phyloP scores from a whole-genome alignment of 2,797 vertebrate species.

The Onychomys arenicola region DNA sequence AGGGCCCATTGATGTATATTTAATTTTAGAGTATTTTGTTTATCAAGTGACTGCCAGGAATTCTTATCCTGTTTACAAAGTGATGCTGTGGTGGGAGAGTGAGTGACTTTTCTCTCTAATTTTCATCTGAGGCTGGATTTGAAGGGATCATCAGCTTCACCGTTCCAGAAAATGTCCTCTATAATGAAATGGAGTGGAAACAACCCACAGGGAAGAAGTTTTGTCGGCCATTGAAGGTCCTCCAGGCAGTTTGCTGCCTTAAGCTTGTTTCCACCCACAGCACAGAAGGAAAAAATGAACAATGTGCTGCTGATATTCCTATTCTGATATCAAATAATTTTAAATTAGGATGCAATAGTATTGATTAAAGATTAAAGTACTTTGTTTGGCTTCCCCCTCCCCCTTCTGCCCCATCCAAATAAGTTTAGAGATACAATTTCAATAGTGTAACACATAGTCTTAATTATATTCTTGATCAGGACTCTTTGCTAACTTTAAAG shows the following conservation, averaged over 20 bases:
- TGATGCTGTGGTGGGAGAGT: background rate
- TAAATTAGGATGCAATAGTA: background rate
- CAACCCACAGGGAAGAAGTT: background rate
- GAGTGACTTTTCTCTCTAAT: conserved; percentile 36
- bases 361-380: background rate
- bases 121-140: conserved; percentile 1
- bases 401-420: background rate
- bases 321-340: conserved; percentile 52
- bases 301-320: background rate
- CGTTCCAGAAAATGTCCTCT: conserved; percentile 28
- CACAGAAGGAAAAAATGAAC: background rate
- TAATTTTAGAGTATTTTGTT: background rate
- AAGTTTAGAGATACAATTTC: conserved; percentile 26
- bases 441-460: background rate
- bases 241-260: background rate
- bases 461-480: conserved; percentile 37
- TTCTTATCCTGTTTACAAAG: background rate
- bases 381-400: background rate
- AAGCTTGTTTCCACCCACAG: conserved; percentile 10
- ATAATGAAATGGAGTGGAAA: conserved; percentile 49
- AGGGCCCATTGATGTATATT: background rate
- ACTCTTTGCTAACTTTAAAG: background rate
- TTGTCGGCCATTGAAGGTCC: background rate
- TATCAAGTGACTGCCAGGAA: background rate
- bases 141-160: conserved; percentile 8